Percentiles rank a stretch among this genome's conserved stretches.
Conservation (phyloP, 2,888 invertebrate genomes). For the Hemaris fuciformis region DNA sequence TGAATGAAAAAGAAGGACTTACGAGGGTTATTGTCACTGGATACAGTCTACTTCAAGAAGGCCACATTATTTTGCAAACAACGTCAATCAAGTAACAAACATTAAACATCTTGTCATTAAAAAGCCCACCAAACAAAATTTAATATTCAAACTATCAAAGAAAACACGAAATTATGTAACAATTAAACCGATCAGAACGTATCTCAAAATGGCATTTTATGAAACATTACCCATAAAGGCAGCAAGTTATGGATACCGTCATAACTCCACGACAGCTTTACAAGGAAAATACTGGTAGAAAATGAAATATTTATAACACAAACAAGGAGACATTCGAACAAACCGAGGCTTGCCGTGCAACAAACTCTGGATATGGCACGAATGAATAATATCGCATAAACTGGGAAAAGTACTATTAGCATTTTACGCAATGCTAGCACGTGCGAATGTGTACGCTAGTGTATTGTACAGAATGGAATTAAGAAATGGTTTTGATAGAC, state of each 20-base stretch:
- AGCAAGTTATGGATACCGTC: slow-evolving; percentile 5
- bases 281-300: slow-evolving; percentile 2
- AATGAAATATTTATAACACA: slow-evolving; percentile 5
- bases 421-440: slow-evolving; percentile 8
- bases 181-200: slow-evolving; percentile 1
- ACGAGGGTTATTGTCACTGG: too few species aligned
- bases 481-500: background rate
- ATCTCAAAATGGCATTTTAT: background rate
- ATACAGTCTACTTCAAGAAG: too few species aligned
- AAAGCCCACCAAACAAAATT: background rate
- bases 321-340: slow-evolving; percentile 1
- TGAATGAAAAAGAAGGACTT: too few species aligned
- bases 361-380: background rate
- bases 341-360: background rate
- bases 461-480: background rate
- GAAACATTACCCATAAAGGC: background rate
- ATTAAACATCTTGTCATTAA: background rate
- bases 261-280: background rate
- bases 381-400: slow-evolving; percentile 4
- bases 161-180: background rate
- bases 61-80: too few species aligned
- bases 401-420: slow-evolving; percentile 5
- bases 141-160: background rate
- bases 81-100: background rate
- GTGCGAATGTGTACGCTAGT: background rate